A percentile compares a stretch with the other conserved stretches of the same genome.
phyloP scores from a whole-genome alignment of 2,113 vertebrate genomes.

The Mandrillus leucophaeus region DNA sequence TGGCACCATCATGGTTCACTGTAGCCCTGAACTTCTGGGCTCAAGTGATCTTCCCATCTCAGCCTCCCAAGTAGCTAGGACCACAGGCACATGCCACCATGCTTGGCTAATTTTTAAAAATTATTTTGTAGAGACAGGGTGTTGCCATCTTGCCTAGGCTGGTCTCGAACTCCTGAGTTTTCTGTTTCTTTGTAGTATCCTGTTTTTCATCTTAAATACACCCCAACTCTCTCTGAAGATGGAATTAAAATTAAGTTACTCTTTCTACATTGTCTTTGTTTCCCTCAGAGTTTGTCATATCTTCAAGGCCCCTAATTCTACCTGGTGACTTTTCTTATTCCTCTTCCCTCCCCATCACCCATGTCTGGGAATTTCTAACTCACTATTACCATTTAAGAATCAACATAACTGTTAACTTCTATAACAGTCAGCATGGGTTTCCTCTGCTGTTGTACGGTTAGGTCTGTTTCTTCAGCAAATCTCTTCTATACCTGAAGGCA shows the following conservation, averaged over 20 bases:
- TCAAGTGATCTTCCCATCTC: too few relatives aligned
- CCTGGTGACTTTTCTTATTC: background rate
- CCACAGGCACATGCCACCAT: too few relatives aligned
- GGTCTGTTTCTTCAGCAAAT: background rate
- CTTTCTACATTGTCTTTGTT: background rate
- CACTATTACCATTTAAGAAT: background rate
- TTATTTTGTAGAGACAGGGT: too few relatives aligned
- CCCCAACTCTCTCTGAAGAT: background rate
- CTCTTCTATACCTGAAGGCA: background rate
- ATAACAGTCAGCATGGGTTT: background rate
- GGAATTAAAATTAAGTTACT: background rate
- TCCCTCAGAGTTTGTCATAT: background rate
- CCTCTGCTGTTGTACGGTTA: background rate
- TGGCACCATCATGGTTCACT: too few relatives aligned
- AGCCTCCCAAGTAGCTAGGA: too few relatives aligned
- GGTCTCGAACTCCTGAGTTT: too few relatives aligned
- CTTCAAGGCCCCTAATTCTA: background rate
- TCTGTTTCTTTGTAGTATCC: background rate
- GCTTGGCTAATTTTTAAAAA: too few relatives aligned
- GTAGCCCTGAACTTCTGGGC: too few relatives aligned
- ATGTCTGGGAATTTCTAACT: background rate
- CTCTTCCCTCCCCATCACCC: background rate
- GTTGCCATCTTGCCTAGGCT: too few relatives aligned
- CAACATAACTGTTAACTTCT: background rate
- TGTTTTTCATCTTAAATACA: conserved; percentile 14